A percentile compares a stretch with the other conserved stretches of the same genome.
Conservation (phyloP, 2,888 invertebrate species). For the Tachina lurida region DNA sequence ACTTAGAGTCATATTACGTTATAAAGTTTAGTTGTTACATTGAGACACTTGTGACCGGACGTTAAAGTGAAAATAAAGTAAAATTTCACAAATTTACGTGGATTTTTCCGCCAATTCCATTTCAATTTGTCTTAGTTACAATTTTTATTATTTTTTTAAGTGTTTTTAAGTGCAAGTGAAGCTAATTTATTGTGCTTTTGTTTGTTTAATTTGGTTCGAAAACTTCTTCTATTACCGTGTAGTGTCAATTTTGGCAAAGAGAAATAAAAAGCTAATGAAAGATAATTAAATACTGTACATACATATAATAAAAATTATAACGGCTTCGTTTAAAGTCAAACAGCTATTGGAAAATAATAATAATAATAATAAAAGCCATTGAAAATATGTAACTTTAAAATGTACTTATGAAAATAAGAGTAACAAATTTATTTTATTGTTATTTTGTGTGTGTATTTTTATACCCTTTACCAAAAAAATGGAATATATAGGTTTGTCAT, state of each 20-base stretch:
- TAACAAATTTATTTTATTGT: too few species aligned
- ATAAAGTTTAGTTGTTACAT: constrained; percentile 72
- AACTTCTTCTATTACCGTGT: constrained; percentile 1
- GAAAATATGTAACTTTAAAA: neutral
- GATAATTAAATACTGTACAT: neutral
- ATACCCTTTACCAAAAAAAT: too few species aligned
- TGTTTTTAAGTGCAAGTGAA: constrained; percentile 30
- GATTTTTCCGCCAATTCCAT: constrained; percentile 67
- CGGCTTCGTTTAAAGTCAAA: constrained; percentile 44
- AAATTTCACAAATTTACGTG: constrained; percentile 12
- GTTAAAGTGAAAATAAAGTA: constrained; percentile 58
- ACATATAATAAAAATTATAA: constrained; percentile 43
- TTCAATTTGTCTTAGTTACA: constrained; percentile 49
- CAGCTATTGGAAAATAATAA: constrained; percentile 15
- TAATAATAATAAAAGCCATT: constrained; percentile 1
- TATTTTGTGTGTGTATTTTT: too few species aligned
- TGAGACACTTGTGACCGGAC: constrained; percentile 74
- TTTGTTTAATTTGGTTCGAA: constrained; percentile 10
- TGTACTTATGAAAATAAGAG: constrained; percentile 8
- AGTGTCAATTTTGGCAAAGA: constrained; percentile 2
- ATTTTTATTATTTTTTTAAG: constrained; percentile 12
- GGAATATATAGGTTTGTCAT: too few species aligned
- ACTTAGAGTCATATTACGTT: constrained; percentile 64
- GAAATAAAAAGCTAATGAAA: constrained; percentile 14
- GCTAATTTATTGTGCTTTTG: neutral